A percentile compares a stretch with the other conserved stretches of the same genome.
Evolutionary conservation across 2,888 invertebrate species (phyloP).

Genomic region (Iselma pallidipennis): DNA sequence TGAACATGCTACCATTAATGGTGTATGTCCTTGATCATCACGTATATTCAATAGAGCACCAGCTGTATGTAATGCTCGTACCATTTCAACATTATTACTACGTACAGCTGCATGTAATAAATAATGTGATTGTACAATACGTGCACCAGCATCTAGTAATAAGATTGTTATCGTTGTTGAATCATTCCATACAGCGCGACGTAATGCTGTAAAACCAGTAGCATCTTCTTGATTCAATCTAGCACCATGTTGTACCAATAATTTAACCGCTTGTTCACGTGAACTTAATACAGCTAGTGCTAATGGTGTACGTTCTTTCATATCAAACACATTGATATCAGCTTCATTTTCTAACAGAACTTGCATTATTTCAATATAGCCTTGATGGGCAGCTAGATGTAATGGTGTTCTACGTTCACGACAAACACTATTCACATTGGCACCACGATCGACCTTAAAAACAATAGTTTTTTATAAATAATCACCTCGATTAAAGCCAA

Average conservation of each 20-base stretch:
- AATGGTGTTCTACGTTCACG: conserved; percentile 54
- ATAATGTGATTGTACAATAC: conserved; percentile 71
- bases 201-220: conserved; percentile 70
- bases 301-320: conserved; percentile 58
- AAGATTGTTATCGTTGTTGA: conserved; percentile 62
- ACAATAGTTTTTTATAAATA: background rate
- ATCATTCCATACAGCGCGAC: conserved; percentile 72
- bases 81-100: conserved; percentile 64
- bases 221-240: conserved; percentile 72
- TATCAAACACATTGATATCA: conserved; percentile 61
- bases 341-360: conserved; percentile 63
- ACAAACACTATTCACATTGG: conserved; percentile 52
- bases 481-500: background rate
- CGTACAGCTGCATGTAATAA: conserved; percentile 70
- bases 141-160: conserved; percentile 67
- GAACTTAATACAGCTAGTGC: conserved; percentile 55
- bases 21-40: conserved; percentile 70
- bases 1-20: conserved; percentile 64
- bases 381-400: conserved; percentile 51
- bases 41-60: conserved; percentile 65
- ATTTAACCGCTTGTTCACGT: conserved; percentile 53
- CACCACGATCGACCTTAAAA: conserved; percentile 28
- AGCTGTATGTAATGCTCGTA: conserved; percentile 60
- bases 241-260: conserved; percentile 63
- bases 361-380: conserved; percentile 55